Base-by-base conservation (phyloP, 2,797 vertebrate genomes). In the Neosilurus mollespiculum region DNA sequence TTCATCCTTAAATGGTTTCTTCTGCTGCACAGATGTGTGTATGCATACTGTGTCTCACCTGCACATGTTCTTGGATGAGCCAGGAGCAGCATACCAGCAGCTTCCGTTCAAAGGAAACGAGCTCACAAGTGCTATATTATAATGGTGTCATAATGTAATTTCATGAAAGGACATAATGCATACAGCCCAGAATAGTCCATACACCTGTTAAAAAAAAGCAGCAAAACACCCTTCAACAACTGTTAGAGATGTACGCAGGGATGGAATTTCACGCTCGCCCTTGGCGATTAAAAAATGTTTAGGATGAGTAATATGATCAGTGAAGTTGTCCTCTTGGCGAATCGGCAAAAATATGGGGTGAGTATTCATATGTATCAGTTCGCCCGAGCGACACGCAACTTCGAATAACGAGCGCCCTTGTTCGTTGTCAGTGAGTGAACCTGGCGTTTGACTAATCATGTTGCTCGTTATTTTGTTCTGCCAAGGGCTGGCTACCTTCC, bases 1-100 rank as follows among this genome's bases (percentile, higher is more conserved):
- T 81, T 78, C 76, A 61, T 26, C 16, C 64, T 79, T 69, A 62
- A 81, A 85, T 81, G 81, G 78, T 69, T 79, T 64, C 49, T 51
- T 85, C 72, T 79, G 83, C 70, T 54, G 24, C 11, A 62, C 49
- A 56, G 49, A 12, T 1, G 49, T 56, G 75, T 79, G 64, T 12
- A 22, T 73, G 64, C 72, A 43, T 72, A n/a, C 22, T 54, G 72
- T 54, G 37, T 34, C 70, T 69, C 64, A 83, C 80, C 69, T 54
- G 9, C 56, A 73, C 82, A 54, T 59, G 14, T 51, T 80, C 72
- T 81, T 54, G 61, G 22, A 34, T 61, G 78, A 51, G 78, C 59
- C 61, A 59, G 53, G 62, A 70, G 79, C 78, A 64, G 72, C 69
- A 77, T 26, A 61, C 34, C n/a, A 62, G 58, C 54, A 51, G 54